Conservation (phyloP, 1,140 invertebrate species). For the Cephus cinctus region DNA sequence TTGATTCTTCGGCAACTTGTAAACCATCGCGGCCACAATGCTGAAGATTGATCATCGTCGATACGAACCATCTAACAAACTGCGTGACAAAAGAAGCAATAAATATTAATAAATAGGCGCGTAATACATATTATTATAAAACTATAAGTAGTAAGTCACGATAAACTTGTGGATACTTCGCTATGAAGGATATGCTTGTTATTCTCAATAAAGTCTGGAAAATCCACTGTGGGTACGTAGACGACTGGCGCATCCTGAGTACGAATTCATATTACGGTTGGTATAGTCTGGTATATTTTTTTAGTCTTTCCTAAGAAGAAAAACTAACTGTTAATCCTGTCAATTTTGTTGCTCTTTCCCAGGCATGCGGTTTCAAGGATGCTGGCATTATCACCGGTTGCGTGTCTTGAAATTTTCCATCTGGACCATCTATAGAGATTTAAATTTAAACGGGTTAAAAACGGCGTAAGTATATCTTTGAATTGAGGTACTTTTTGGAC, state of each 20-base stretch:
- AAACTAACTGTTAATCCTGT: constrained; percentile 11
- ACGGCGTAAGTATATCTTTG: neutral
- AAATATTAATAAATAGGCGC: neutral
- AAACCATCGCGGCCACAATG: constrained; percentile 31
- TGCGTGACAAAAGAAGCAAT: constrained; percentile 6
- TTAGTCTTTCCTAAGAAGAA: neutral
- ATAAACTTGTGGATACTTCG: constrained; percentile 20
- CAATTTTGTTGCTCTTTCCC: constrained; percentile 27
- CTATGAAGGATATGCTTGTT: constrained; percentile 31
- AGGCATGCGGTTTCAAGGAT: constrained; percentile 20
- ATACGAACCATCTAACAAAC: constrained; percentile 34
- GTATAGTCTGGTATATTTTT: neutral
- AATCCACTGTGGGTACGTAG: neutral
- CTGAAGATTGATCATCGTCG: constrained; percentile 28
- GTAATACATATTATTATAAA: neutral
- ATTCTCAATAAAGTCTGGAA: constrained; percentile 24
- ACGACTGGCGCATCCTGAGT: constrained; percentile 8
- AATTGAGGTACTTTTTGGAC: constrained; percentile 21
- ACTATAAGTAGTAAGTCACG: neutral
- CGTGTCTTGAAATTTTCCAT: constrained; percentile 20
- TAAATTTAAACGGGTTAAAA: neutral
- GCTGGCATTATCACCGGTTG: constrained; percentile 19
- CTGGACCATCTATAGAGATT: neutral
- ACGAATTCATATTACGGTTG: neutral
- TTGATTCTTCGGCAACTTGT: constrained; percentile 22